phyloP scores from a whole-genome alignment of 2,113 vertebrate genomes.

The Oreochromis tanganicae region DNA sequence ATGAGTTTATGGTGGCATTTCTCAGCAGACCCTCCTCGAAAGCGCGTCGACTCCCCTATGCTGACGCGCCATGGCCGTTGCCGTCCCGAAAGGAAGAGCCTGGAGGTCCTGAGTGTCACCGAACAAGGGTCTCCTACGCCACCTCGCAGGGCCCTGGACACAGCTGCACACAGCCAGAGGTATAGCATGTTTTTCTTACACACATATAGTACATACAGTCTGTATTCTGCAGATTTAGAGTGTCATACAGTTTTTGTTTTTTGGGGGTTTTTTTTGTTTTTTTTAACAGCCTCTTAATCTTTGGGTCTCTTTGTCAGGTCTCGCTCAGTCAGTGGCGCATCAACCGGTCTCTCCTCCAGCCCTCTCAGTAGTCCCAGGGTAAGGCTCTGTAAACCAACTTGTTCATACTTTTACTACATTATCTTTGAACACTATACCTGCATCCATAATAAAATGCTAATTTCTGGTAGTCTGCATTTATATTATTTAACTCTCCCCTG shows the following conservation, averaged over 20 bases:
- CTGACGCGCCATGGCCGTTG: conserved; percentile 85
- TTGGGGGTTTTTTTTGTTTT: background rate
- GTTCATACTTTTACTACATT: background rate
- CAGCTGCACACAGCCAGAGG: conserved; percentile 90
- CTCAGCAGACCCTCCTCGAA: conserved; percentile 82
- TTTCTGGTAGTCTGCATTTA: background rate
- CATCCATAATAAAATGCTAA: background rate
- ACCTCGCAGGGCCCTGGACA: conserved; percentile 84
- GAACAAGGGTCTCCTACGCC: conserved; percentile 88
- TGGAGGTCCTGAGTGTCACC: conserved; percentile 88
- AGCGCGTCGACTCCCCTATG: conserved; percentile 90
- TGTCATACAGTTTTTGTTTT: background rate
- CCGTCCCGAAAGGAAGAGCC: conserved; percentile 86
- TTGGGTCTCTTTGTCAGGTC: conserved; percentile 68
- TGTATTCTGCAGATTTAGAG: background rate
- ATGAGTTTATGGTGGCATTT: background rate
- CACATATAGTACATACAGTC: background rate
- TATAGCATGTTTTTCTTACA: conserved; percentile 17
- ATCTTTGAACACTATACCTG: background rate
- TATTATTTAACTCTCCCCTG: background rate
- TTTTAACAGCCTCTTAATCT: background rate
- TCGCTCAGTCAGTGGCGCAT: conserved; percentile 88
- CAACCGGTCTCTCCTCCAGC: conserved; percentile 87
- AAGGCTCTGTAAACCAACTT: conserved; percentile 53
- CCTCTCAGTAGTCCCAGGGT: conserved; percentile 92